Evolutionary conservation across 2,113 vertebrate genomes (phyloP), one percentile per base, ranked within the genome.

Genomic region (Alouatta palliata): DNA sequence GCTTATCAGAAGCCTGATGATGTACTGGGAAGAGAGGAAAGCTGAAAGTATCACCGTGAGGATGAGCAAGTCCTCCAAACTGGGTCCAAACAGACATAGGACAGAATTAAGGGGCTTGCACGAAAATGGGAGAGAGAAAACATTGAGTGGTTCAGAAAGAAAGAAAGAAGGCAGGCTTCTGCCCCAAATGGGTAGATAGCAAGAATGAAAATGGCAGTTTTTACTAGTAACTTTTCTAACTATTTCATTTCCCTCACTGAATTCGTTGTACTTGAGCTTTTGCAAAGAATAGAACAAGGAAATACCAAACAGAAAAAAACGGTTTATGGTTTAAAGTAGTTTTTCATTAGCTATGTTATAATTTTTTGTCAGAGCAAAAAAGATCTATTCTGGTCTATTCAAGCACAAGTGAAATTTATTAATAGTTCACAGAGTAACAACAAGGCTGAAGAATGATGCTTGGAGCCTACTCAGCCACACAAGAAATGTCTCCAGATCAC

Each of bases 331-430:
- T 12, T 17, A 71, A 88, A 89, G 40, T 17, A 56, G 37, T 81
- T 87, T 83, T 8, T 5, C 20, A 21, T 19, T 32, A 35, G 71
- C 19, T 9, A 5, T 45, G 10, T 52, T 47, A 45, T 8, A 76
- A n/a, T 61, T 82, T n/a, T 61, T 91, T 71, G 11, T 77, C 49
- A 79, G 6, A 92, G 58, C 52, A 61, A 73, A 92, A 9, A 13
- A 71, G 3, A 83, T 66, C 66, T 88, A 13, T 43, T 82, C 66
- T 73, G 61, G 89, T 89, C 89, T 35, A 95, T 91, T 96, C 32
- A 52, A 76, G 70, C 23, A 40, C 58, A 81, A 81, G 71, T 43
- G 27, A 82, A 86, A 49, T 79, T 47, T 77, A 66, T 76, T 83
- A 68, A 9, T 71, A 71, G 45, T 70, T 90, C 45, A 75, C 45